phyloP scores from a whole-genome alignment of 2,113 vertebrate genomes.

The Erinaceus europaeus region DNA sequence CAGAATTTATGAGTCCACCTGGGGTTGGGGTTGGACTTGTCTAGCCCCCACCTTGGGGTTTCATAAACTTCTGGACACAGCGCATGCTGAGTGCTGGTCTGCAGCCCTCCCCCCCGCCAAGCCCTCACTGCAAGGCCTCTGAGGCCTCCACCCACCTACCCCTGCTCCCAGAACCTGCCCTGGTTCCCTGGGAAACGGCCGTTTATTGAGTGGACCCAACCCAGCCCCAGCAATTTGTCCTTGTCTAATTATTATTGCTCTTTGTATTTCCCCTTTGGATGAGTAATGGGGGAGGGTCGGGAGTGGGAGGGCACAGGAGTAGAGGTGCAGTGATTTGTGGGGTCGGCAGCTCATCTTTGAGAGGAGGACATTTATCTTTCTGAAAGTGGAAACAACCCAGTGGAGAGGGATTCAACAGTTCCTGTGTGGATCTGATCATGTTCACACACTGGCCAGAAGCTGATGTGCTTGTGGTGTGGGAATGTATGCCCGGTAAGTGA shows the following conservation, averaged over 20 bases:
- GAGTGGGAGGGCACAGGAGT: slow-evolving; percentile 83
- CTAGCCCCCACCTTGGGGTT: not conserved
- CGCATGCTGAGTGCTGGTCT: not conserved
- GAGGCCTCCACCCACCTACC: not conserved
- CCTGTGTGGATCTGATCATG: accelerated
- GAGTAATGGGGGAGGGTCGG: slow-evolving; percentile 89
- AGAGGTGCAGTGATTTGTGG: slow-evolving; percentile 90
- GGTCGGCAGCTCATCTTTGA: slow-evolving; percentile 89
- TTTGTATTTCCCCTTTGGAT: slow-evolving; percentile 90
- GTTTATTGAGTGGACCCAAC: slow-evolving; percentile 86
- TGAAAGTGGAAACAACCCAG: slow-evolving; percentile 55
- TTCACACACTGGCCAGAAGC: accelerated
- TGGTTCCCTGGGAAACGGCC: slow-evolving; percentile 79
- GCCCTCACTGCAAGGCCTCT: no score
- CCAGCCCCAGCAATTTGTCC: slow-evolving; percentile 87
- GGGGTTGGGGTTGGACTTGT: not conserved
- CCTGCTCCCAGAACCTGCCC: not conserved
- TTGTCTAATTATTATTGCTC: slow-evolving; percentile 96
- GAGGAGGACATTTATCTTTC: slow-evolving; percentile 90
- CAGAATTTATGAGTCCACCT: not conserved
- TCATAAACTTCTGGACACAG: not conserved
- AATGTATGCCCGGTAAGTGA: not conserved
- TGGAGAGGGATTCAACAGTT: slow-evolving; percentile 12
- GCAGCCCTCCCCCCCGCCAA: not conserved
- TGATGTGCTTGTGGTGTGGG: not conserved